Evolutionary conservation across 2,113 vertebrate genomes (phyloP), one percentile per base, ranked within the genome.

Genomic region (Morphnarchus princeps): DNA sequence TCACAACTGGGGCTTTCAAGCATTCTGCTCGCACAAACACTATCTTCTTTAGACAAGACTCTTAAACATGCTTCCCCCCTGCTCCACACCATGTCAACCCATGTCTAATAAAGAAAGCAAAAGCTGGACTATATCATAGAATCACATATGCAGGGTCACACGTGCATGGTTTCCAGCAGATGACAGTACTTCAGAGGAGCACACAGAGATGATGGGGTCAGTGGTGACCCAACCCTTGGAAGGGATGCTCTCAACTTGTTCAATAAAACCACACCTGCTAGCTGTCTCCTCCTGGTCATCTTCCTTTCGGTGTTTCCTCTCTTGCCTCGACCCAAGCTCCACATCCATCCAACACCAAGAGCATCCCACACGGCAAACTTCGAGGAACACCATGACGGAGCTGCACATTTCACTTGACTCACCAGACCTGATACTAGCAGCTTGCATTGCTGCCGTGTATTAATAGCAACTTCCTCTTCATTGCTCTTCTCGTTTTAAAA

Each of bases 151-250:
- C 66, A 47, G 70, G 29, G 49, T 9, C 47, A n/a, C 13, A 42
- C 1, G 0, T 0, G 3, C 24, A 26, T 2, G 10, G 34, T 36
- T 74, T 72, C 24, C 52, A 63, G 42, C 34, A 32, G 65, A 19
- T 17, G 34, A n/a, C 3, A 79, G 45, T 17, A 58, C 57, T 57
- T 54, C 43, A 91, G 63, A 63, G 50, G 29, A 89, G 43, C 79
- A 72, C 40, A 40, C 1, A 3, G 52, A 16, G 40, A 40, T 2
- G 2, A 16, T 0, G 4, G 18, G 7, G 15, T 38, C 24, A 50
- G 29, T 7, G 43, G 47, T 22, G 49, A 69, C 22, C n/a, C 81
- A 69, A 9, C 21, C 13, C 40, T 72, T 19, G 38, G 49, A 54
- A 83, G 26, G 28, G 32, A 91, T n/a, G 40, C 3, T 40, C 66